These are phyloP conservation scores for Takifugu flavidus DNA, from an alignment of 2,113 vertebrate species.

Conservation along the genomic window DNA sequence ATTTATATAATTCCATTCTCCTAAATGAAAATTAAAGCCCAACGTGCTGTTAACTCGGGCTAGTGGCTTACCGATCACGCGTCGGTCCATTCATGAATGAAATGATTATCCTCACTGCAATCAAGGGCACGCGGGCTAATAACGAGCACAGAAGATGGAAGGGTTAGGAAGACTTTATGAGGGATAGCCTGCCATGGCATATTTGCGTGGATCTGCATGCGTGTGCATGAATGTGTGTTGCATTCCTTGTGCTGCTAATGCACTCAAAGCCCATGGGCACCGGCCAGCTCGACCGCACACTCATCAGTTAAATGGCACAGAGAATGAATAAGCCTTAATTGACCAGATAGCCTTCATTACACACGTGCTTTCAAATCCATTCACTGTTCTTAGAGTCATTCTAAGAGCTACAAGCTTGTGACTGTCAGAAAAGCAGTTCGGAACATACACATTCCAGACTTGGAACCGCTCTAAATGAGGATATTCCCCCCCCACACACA, in stretches of 20 bases:
- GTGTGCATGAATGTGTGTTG: conserved; percentile 23
- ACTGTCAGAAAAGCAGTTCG: conserved; percentile 32
- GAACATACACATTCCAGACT: conserved; percentile 20
- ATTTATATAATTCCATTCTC: conserved; percentile 47
- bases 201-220: conserved; percentile 21
- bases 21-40: conserved; percentile 52
- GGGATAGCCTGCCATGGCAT: conserved; percentile 36
- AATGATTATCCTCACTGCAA: conserved; percentile 45
- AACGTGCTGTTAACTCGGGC: conserved; percentile 38
- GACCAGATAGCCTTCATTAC: conserved; percentile 72
- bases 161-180: conserved; percentile 44
- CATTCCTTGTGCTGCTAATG: conserved; percentile 56
- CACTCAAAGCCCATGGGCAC: conserved; percentile 62
- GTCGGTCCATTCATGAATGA: conserved; percentile 44
- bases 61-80: conserved; percentile 24
- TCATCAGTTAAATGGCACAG: conserved; percentile 68
- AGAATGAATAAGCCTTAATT: conserved; percentile 71
- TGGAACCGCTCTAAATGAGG: conserved; percentile 15
- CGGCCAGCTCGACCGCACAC: conserved; percentile 49
- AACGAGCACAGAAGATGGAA: conserved; percentile 49
- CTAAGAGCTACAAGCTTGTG: conserved; percentile 33
- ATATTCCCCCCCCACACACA: background rate
- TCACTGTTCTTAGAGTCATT: conserved; percentile 48
- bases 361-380: conserved; percentile 59
- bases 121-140: conserved; percentile 48